Evolutionary conservation across 2,888 invertebrate species (phyloP), one percentile per base, ranked within the genome.

Genomic region (Drosophila greeni): DNA sequence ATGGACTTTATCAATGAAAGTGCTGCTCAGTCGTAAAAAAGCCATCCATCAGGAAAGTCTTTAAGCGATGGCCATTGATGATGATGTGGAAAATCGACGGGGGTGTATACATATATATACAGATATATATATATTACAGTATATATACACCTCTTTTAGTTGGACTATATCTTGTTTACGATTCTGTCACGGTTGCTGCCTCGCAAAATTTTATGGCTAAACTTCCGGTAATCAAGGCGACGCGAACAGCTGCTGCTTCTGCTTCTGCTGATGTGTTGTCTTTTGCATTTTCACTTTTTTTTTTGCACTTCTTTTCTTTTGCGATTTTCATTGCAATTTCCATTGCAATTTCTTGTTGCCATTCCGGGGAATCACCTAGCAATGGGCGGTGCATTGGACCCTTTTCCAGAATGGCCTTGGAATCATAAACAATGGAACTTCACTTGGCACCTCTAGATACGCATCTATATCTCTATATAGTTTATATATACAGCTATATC

Each of bases 141-240:
- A 5, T 20, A 14, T 20, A 20, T 14, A 40, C 23, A 23, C 8
- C 23, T 18, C 7, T 29, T 3, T 20, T 8, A 20, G 24, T 16
- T 23, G 20, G 34, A 53, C 36, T 54, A 54, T 53, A 34, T 61
- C 62, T 64, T 61, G 64, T 72, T 77, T 79, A 72, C 64, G 55
- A 20, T 47, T 60, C 72, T 59, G 73, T 65, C 72, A 76, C 39
- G 70, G 60, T 45, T 47, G 60, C n/a, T 56, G 55, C 75, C 54
- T 45, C n/a, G 24, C 24, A n/a, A 29, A 42, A 61, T 73, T 75
- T 62, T 53, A 76, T 68, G 52, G 64, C 68, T 54, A 75, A 62
- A 65, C 74, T 82, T 82, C 76, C 74, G 73, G 73, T 66, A 62
- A 75, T 77, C 73, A 70, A 57, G 34, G 23, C 18, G 40, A 14